These are phyloP conservation scores for Priapulus caudatus DNA, from an alignment of 2,888 invertebrate genomes.

Conservation along the genomic window DNA sequence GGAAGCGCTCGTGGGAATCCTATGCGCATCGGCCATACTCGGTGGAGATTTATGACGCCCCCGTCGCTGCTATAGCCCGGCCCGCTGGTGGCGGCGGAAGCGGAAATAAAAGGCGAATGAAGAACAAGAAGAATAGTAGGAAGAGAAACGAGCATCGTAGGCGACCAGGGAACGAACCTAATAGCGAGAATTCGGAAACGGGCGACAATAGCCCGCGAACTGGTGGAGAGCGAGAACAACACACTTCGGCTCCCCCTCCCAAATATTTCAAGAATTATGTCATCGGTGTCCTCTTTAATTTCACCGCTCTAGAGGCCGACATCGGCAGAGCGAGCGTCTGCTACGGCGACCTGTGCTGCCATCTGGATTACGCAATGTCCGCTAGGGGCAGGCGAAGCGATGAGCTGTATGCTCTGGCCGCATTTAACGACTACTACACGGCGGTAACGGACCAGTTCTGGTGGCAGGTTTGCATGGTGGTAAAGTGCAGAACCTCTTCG, in stretches of 20 bases:
- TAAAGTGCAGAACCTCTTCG: not conserved
- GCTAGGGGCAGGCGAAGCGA: not conserved
- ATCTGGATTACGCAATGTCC: not conserved
- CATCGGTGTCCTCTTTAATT: slow-evolving; percentile 7
- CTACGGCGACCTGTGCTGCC: slow-evolving; percentile 7
- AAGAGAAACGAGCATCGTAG: not conserved
- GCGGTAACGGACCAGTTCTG: not conserved
- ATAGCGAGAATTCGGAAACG: no score
- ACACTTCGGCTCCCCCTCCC: no score
- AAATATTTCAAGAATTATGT: slow-evolving; percentile 4
- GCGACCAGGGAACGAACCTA: not conserved
- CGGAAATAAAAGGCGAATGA: not conserved
- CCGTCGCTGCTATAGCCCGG: not conserved
- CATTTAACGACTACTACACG: not conserved
- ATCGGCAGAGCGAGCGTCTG: not conserved
- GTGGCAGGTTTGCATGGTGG: not conserved
- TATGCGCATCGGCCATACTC: no score
- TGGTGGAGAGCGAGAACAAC: no score
- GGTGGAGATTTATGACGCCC: not conserved
- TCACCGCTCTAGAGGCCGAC: not conserved
- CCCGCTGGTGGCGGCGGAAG: not conserved
- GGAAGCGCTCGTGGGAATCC: not conserved
- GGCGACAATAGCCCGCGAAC: no score
- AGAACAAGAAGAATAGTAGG: not conserved
- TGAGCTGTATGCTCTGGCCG: slow-evolving; percentile 1